Evolutionary conservation across 2,888 invertebrate genomes (phyloP).

Genomic region (Sesia bembeciformis): DNA sequence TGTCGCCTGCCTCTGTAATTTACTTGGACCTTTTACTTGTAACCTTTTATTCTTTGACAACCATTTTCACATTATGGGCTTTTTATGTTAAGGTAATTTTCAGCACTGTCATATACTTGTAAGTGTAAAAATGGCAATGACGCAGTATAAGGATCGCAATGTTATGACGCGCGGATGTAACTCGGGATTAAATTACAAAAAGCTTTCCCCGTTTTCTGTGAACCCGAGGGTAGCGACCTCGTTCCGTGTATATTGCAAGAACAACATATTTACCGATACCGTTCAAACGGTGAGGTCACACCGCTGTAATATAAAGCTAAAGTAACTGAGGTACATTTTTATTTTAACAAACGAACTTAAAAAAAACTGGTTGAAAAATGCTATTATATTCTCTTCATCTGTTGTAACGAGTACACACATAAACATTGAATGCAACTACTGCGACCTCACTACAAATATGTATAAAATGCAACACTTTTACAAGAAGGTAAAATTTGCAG

Average conservation of each 20-base stretch:
- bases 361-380: too few relatives aligned
- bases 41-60: too few relatives aligned
- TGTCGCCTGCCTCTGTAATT: conserved; percentile 4
- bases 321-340: conserved; percentile 2
- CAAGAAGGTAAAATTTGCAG: too few relatives aligned
- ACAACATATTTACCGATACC: conserved; percentile 33
- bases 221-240: conserved; percentile 38
- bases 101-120: conserved; percentile 4
- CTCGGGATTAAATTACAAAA: conserved; percentile 25
- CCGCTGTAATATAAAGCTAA: conserved; percentile 17
- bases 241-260: conserved; percentile 38
- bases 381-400: too few relatives aligned
- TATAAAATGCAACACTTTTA: too few relatives aligned
- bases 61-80: conserved; percentile 1
- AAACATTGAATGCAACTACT: too few relatives aligned
- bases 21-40: too few relatives aligned
- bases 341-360: too few relatives aligned
- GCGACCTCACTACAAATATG: too few relatives aligned
- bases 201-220: conserved; percentile 39
- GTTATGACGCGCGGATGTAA: conserved; percentile 27
- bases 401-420: too few relatives aligned
- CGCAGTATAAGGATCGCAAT: conserved; percentile 21
- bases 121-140: conserved; percentile 18
- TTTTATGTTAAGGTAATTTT: too few relatives aligned
- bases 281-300: conserved; percentile 33